Percentiles rank a stretch among this genome's conserved stretches.
Conservation (phyloP, 2,797 vertebrate genomes). For the Darevskia mixta region DNA sequence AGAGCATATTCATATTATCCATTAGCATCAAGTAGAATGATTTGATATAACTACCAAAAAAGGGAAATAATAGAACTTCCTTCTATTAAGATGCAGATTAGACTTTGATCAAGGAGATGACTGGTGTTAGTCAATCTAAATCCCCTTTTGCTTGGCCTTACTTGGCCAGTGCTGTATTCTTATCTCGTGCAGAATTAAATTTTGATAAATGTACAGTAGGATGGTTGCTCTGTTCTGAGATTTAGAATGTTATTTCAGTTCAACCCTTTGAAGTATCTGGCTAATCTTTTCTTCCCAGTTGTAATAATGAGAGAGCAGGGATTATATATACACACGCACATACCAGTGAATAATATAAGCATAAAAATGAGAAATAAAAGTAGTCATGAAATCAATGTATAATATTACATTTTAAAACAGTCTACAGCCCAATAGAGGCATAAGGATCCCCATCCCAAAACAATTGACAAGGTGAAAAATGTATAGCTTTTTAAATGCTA, state of each 20-base stretch:
- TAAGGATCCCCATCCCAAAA: conserved; percentile 41
- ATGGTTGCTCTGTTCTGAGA: conserved; percentile 30
- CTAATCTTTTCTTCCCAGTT: conserved; percentile 57
- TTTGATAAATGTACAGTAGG: conserved; percentile 30
- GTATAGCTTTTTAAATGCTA: conserved; percentile 55
- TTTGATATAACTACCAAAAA: conserved; percentile 36
- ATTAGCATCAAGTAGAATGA: conserved; percentile 24
- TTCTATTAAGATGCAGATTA: conserved; percentile 37
- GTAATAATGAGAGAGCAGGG: conserved; percentile 41
- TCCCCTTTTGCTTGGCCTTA: conserved; percentile 45
- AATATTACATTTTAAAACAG: conserved; percentile 55
- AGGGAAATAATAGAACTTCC: conserved; percentile 48
- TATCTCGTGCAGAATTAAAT: conserved; percentile 16
- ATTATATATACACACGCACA: not conserved
- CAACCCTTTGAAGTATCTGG: conserved; percentile 52
- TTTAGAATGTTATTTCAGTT: conserved; percentile 51
- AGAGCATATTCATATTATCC: conserved; percentile 44
- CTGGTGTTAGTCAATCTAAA: conserved; percentile 48
- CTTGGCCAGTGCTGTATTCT: conserved; percentile 10
- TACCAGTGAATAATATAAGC: conserved; percentile 44
- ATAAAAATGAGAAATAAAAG: conserved; percentile 43
- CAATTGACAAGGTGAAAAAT: conserved; percentile 55
- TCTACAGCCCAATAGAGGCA: conserved; percentile 35
- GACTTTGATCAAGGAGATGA: conserved; percentile 22
- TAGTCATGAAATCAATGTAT: conserved; percentile 53